Evolutionary conservation across 2,797 vertebrate genomes (phyloP).

Genomic region (Rhynchotus rufescens): DNA sequence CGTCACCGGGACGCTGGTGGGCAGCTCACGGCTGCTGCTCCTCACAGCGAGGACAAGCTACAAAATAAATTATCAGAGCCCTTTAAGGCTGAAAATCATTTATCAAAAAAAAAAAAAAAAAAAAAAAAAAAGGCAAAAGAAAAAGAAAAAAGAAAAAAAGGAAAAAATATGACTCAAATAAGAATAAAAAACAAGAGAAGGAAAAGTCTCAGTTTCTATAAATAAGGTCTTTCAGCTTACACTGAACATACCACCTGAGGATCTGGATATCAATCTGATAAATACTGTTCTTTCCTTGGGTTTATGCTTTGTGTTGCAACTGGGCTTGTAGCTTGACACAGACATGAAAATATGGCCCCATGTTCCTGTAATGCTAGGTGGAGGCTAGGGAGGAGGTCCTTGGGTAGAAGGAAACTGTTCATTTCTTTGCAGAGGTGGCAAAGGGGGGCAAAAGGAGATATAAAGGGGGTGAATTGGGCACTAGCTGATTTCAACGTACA

Average conservation of each 20-base stretch:
- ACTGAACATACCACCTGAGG: neutral
- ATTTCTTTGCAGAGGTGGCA: neutral
- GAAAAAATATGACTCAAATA: no score
- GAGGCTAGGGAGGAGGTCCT: neutral
- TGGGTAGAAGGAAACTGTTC: neutral
- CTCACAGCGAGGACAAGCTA: neutral
- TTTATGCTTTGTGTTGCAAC: neutral
- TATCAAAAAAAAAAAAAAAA: no score
- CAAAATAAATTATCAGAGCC: no score
- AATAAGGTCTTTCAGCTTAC: no score
- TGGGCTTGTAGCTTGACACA: accelerated
- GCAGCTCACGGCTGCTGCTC: neutral
- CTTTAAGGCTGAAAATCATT: no score
- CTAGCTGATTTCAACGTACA: neutral
- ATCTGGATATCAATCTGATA: neutral
- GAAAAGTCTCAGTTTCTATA: no score
- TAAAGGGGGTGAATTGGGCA: accelerated
- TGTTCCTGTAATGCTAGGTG: neutral
- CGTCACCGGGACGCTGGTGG: neutral
- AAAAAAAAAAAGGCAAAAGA: no score
- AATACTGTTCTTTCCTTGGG: neutral
- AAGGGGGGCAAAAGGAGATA: accelerated
- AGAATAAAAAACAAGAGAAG: no score
- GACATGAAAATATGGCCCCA: neutral
- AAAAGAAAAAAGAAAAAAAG: no score